phyloP scores from a whole-genome alignment of 2,888 invertebrate species.

The Hipparchia sbordonii region DNA sequence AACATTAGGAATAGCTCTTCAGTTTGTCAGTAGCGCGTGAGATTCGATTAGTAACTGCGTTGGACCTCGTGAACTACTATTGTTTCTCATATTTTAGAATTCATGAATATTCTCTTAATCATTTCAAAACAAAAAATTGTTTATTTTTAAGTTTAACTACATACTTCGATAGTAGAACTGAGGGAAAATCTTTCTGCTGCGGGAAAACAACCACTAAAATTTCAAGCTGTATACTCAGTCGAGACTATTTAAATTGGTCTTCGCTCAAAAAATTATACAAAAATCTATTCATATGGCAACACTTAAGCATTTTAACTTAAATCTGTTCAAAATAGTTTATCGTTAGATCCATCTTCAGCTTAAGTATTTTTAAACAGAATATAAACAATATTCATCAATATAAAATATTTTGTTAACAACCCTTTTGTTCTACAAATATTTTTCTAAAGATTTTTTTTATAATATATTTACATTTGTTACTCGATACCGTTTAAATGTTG shows the following conservation, averaged over 20 bases:
- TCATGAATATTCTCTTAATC: too few species aligned
- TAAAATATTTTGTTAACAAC: slow-evolving; percentile 3
- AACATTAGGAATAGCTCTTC: too few species aligned
- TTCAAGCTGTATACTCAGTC: slow-evolving; percentile 23
- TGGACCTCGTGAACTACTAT: too few species aligned
- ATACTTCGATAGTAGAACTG: too few species aligned
- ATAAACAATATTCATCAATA: slow-evolving; percentile 1
- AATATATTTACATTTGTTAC: background rate
- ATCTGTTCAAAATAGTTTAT: background rate
- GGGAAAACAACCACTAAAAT: too few species aligned
- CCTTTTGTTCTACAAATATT: slow-evolving; percentile 18
- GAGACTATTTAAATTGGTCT: slow-evolving; percentile 1
- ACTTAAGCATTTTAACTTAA: slow-evolving; percentile 8
- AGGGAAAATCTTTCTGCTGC: too few species aligned
- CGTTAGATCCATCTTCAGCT: slow-evolving; percentile 8
- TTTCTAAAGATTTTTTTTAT: background rate
- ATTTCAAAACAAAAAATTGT: too few species aligned
- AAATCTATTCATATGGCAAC: slow-evolving; percentile 13
- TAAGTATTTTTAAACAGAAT: background rate
- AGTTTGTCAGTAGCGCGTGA: too few species aligned
- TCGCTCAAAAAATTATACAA: slow-evolving; percentile 13
- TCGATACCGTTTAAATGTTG: background rate
- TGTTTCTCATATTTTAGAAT: too few species aligned
- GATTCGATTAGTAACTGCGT: too few species aligned
- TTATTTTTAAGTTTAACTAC: too few species aligned